A percentile compares a stretch with the other conserved stretches of the same genome.
Evolutionary conservation across 2,888 invertebrate species (phyloP).

Genomic region (Deilephila elpenor): DNA sequence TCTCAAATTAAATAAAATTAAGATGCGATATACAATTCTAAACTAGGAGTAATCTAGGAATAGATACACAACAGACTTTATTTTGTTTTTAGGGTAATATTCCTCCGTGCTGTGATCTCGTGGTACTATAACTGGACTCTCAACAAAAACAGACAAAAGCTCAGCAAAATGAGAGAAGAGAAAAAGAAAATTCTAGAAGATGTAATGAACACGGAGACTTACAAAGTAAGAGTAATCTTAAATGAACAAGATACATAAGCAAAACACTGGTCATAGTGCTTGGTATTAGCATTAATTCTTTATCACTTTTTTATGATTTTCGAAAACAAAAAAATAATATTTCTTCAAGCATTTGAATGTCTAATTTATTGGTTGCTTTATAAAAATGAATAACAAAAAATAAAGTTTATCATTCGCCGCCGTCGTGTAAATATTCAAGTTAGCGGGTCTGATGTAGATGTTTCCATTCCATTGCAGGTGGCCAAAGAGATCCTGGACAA

Average conservation of each 20-base stretch:
- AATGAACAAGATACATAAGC: too few species aligned
- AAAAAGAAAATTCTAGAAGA: conserved; percentile 96
- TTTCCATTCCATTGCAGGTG: conserved; percentile 63
- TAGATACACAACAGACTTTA: background rate
- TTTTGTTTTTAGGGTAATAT: conserved; percentile 87
- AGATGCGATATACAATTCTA: too few species aligned
- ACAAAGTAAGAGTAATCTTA: conserved; percentile 86
- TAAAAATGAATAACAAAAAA: too few species aligned
- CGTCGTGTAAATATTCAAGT: too few species aligned
- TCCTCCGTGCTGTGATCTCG: conserved; percentile 90
- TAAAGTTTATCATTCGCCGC: too few species aligned
- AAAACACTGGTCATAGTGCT: too few species aligned
- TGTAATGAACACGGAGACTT: conserved; percentile 99
- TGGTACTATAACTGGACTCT: conserved; percentile 96
- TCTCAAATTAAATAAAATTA: too few species aligned
- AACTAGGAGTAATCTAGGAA: too few species aligned
- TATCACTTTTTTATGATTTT: too few species aligned
- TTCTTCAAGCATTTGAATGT: too few species aligned
- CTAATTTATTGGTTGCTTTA: too few species aligned
- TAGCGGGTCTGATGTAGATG: background rate
- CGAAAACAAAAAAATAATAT: background rate
- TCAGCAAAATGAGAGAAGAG: conserved; percentile 89
- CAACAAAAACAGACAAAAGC: conserved; percentile 89
- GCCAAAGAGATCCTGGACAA: conserved; percentile 95
- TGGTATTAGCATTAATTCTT: too few species aligned